Base-by-base conservation (phyloP, 2,113 vertebrate genomes). In the Semnornis frantzii region DNA sequence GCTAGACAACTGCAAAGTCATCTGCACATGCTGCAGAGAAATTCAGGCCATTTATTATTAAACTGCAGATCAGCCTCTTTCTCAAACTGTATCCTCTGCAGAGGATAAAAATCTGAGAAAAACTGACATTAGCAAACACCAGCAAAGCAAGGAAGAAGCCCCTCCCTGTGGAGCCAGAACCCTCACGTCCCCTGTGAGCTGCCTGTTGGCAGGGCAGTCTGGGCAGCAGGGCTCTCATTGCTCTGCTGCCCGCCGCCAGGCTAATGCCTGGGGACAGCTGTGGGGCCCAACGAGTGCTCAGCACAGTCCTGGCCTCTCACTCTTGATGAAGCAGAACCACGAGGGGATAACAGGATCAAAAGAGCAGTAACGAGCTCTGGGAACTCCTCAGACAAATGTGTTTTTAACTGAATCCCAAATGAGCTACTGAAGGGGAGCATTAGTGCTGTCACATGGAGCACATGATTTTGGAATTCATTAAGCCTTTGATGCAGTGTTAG, bases 391-490 rank as follows among this genome's bases (percentile, higher is more conserved):
- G 85, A 76, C 69, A 86, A 94, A 83, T 83, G 90, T 90, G 90
- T 93, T 83, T 95, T 92, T 93, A 93, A 80, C 90, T 16, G 82
- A 95, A 88, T 88, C 82, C 72, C 80, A 57, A 86, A 83, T 60
- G 93, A 94, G 85, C 90, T 0, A 12, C 93, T 90, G 88, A 96
- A 86, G 95, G 92, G 69, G 34, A 68, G 90, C 92, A 96, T 96
- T 96, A 96, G 80, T 54, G 65, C 62, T 64, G 92, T 96, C 93
- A 96, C 85, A 30, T 92, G 90, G 88, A 96, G 85, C 96, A 96
- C 96, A 96, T 96, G 96, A 96, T 96, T 94, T 88, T 93, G 96
- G 96, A 96, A 96, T 96, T 93, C 90, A 75, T 94, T 96, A 96
- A 96, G 94, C 93, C 85, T 94, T 86, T 95, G 85, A 71, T 83